Conservation (phyloP, 2,797 vertebrate species). For the Chelon labrosus region DNA sequence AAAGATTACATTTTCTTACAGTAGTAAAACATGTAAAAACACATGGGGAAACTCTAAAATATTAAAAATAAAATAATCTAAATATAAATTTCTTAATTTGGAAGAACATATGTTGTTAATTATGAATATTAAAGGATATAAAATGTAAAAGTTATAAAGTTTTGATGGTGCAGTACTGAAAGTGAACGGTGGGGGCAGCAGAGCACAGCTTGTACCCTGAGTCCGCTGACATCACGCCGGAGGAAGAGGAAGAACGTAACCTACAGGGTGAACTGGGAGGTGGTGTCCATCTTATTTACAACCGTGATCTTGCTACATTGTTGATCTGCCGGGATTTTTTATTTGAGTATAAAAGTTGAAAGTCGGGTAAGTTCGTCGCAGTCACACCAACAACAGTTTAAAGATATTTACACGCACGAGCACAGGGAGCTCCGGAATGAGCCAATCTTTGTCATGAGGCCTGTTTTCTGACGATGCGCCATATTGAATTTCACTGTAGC, state of each 20-base stretch:
- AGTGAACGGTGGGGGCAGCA: constrained; percentile 32
- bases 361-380: constrained; percentile 55
- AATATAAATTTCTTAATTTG: too few species aligned
- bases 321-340: constrained; percentile 33
- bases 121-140: too few species aligned
- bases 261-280: constrained; percentile 67
- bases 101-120: too few species aligned
- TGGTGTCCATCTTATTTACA: constrained; percentile 83
- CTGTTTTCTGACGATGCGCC: constrained; percentile 68
- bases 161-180: background rate
- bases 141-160: too few species aligned
- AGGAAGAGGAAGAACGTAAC: constrained; percentile 57
- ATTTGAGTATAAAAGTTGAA: constrained; percentile 34
- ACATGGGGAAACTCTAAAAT: too few species aligned
- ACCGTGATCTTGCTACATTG: constrained; percentile 46
- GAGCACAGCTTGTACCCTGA: background rate
- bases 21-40: too few species aligned
- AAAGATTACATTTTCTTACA: too few species aligned
- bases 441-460: constrained; percentile 47
- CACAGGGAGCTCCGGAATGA: background rate
- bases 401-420: accelerated
- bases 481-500: constrained; percentile 70
- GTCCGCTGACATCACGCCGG: background rate
- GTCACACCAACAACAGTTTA: accelerated
- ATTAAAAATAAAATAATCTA: too few species aligned